Evolutionary conservation across 2,888 invertebrate species (phyloP).

Genomic region (Cantharis nigra): DNA sequence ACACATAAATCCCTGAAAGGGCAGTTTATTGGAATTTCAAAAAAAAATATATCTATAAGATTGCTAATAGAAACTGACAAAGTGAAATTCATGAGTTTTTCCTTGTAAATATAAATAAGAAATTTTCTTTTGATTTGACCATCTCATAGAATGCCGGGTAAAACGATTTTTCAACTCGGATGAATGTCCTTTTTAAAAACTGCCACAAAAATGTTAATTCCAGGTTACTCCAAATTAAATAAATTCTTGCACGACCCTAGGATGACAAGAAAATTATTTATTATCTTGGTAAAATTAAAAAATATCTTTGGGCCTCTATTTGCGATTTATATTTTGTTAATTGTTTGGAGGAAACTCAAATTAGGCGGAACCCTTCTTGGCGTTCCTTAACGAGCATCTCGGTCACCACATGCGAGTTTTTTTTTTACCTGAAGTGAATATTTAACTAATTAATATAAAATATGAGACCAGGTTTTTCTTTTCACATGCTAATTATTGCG

Average conservation of each 20-base stretch:
- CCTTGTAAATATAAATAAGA: not conserved
- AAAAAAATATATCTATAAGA: conserved; percentile 39
- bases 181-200: not conserved
- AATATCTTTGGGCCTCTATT: not conserved
- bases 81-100: conserved; percentile 40
- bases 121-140: not conserved
- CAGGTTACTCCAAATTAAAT: not conserved
- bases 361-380: not conserved
- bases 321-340: not conserved
- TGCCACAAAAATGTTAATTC: not conserved
- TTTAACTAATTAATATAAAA: not conserved
- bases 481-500: not conserved
- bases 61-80: conserved; percentile 42
- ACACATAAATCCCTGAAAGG: conserved; percentile 41
- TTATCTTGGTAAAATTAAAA: not conserved
- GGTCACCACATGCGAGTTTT: not conserved
- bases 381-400: not conserved
- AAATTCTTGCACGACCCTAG: not conserved
- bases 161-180: not conserved
- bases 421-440: not conserved
- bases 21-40: conserved; percentile 39
- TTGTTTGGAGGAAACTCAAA: not conserved
- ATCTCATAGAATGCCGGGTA: not conserved
- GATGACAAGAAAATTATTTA: not conserved
- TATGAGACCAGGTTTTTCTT: not conserved